Evolutionary conservation across 2,888 invertebrate species (phyloP).

Genomic region (Graphium colonna): DNA sequence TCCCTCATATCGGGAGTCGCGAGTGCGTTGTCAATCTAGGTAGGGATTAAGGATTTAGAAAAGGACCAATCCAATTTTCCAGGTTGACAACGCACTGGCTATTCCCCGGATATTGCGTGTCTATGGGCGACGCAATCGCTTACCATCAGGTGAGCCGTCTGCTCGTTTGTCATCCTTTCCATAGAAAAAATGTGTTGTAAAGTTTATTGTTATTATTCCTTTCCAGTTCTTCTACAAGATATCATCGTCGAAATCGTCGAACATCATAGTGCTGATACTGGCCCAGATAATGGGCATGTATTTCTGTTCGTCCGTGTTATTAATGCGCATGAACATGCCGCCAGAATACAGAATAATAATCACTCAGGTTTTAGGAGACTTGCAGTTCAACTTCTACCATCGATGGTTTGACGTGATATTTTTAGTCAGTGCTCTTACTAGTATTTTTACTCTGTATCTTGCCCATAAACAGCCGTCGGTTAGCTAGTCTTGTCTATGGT

Average conservation of each 20-base stretch:
- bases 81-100: too few species aligned
- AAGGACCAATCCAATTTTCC: too few species aligned
- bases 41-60: too few species aligned
- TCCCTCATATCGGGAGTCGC: too few species aligned
- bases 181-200: too few species aligned
- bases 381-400: slow-evolving; percentile 99
- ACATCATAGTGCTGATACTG: slow-evolving; percentile 96
- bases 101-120: too few species aligned
- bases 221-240: slow-evolving; percentile 98
- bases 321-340: slow-evolving; percentile 99
- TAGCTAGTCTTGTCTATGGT: slow-evolving; percentile 41
- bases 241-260: slow-evolving; percentile 98
- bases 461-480: slow-evolving; percentile 94
- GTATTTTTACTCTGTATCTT: slow-evolving; percentile 96
- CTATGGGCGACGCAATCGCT: too few species aligned
- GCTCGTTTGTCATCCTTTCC: too few species aligned
- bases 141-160: too few species aligned
- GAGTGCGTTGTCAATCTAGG: too few species aligned
- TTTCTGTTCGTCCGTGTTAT: slow-evolving; percentile 97
- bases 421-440: slow-evolving; percentile 96
- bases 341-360: slow-evolving; percentile 95
- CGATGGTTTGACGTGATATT: slow-evolving; percentile 99
- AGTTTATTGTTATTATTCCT: too few species aligned
- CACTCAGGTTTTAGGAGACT: slow-evolving; percentile 93
- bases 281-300: slow-evolving; percentile 99